phyloP scores from a whole-genome alignment of 2,797 vertebrate species.

The Synaphobranchus kaupii region DNA sequence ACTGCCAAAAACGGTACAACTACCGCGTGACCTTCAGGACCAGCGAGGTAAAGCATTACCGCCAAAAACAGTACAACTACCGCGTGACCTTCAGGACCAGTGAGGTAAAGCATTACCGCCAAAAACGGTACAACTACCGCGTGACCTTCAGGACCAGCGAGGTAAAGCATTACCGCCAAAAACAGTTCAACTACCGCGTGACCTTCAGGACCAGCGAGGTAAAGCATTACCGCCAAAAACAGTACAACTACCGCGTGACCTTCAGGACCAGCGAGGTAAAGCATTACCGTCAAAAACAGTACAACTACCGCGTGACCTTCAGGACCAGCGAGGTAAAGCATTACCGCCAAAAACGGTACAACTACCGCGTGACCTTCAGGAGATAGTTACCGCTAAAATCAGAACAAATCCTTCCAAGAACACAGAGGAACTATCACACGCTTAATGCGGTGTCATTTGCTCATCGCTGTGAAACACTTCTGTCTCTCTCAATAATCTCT shows the following conservation, averaged over 20 bases:
- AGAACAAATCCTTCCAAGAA: too few relatives aligned
- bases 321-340: neutral
- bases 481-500: neutral
- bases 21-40: conserved; percentile 11
- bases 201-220: neutral
- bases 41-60: conserved; percentile 18
- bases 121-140: too few relatives aligned
- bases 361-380: too few relatives aligned
- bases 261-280: neutral
- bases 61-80: neutral
- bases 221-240: neutral
- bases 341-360: neutral
- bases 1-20: too few relatives aligned
- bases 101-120: conserved; percentile 65
- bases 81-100: conserved; percentile 80
- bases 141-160: conserved; percentile 67
- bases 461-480: neutral
- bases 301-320: neutral
- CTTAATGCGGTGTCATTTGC: neutral
- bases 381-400: too few relatives aligned
- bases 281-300: neutral
- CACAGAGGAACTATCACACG: too few relatives aligned
- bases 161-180: neutral
- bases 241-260: neutral
- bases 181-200: neutral